Evolutionary conservation across 2,888 invertebrate genomes (phyloP).

Genomic region (Chrysolina americana): DNA sequence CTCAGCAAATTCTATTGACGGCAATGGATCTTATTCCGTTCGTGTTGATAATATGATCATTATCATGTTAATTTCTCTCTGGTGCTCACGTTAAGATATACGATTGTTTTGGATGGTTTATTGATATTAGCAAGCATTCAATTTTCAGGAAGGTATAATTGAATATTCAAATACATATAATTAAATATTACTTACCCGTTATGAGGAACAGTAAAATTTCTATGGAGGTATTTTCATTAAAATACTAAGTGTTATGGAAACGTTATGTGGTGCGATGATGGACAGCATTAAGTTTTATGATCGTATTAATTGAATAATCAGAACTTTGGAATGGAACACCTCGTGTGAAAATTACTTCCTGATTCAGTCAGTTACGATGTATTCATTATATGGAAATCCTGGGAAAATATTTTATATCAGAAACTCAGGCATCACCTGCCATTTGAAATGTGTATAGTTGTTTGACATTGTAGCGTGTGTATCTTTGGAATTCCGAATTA

Average conservation of each 20-base stretch:
- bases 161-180: not conserved
- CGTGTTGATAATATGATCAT: too few relatives aligned
- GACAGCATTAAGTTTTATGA: not conserved
- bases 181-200: not conserved
- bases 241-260: not conserved
- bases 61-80: too few relatives aligned
- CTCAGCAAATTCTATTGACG: too few relatives aligned
- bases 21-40: too few relatives aligned
- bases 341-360: slow-evolving; percentile 2
- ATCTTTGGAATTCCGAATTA: too few relatives aligned
- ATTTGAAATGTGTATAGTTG: not conserved
- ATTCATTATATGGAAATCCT: not conserved
- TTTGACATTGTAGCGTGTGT: too few relatives aligned
- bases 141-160: not conserved
- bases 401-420: not conserved
- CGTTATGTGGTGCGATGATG: not conserved
- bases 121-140: not conserved
- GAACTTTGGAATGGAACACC: not conserved
- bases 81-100: too few relatives aligned
- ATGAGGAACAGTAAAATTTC: not conserved
- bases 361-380: not conserved
- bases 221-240: not conserved
- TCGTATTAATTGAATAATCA: not conserved
- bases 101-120: too few relatives aligned
- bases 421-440: not conserved